Conservation (phyloP, 2,888 invertebrate species). For the Cephus pulcher region DNA sequence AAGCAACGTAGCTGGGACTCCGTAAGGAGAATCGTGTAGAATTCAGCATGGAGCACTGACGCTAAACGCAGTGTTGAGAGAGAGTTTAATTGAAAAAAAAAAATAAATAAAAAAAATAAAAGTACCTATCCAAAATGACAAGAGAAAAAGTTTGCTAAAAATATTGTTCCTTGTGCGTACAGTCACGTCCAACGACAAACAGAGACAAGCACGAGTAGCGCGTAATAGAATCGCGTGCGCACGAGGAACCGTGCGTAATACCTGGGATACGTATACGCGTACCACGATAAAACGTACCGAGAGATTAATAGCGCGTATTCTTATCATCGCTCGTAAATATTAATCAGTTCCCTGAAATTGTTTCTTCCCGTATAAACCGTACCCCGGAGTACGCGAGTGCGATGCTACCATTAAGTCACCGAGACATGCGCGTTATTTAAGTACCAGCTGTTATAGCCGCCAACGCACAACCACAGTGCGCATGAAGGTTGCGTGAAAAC, state of each 20-base stretch:
- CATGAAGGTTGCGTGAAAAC: neutral
- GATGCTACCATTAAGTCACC: neutral
- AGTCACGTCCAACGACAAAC: neutral
- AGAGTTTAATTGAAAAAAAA: neutral
- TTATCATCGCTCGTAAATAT: slow-evolving; percentile 1
- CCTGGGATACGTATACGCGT: neutral
- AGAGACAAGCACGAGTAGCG: neutral
- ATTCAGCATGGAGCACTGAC: neutral
- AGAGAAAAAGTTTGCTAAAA: neutral
- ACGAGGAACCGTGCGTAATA: neutral
- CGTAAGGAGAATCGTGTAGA: neutral
- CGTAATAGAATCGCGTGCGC: neutral
- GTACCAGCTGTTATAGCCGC: neutral
- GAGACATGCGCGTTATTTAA: neutral
- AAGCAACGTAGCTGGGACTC: no score
- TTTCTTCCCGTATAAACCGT: neutral
- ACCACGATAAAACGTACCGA: neutral
- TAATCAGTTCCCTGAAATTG: neutral
- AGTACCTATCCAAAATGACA: no score
- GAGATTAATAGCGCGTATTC: neutral
- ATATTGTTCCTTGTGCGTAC: neutral
- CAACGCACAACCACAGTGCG: neutral
- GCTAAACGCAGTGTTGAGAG: neutral
- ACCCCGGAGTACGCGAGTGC: neutral
- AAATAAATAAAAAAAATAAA: no score